Conservation (phyloP, 2,797 vertebrate species). For the Diceros bicornis region DNA sequence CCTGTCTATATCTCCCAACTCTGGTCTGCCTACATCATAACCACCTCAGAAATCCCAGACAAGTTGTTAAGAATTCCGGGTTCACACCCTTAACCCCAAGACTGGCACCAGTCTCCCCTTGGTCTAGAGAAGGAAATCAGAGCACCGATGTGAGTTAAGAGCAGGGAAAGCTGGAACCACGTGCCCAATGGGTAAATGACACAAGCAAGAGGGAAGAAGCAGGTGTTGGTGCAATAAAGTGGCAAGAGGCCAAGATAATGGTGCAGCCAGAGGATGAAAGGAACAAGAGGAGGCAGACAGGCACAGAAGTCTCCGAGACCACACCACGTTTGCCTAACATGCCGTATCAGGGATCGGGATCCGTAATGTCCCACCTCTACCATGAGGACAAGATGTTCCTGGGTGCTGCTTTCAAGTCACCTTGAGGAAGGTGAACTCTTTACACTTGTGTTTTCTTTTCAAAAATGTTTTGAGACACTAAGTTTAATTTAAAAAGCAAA, state of each 20-base stretch:
- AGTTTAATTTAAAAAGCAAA: slow-evolving; percentile 17
- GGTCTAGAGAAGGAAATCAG: neutral
- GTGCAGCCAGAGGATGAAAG: neutral
- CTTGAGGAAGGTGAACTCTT: neutral
- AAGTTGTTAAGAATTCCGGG: neutral
- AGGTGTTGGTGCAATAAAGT: neutral
- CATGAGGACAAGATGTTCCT: neutral
- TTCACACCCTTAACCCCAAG: neutral
- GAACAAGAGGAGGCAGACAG: neutral
- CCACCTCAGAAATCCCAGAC: neutral
- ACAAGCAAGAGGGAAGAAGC: neutral
- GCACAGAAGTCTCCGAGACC: neutral
- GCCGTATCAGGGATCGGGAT: neutral
- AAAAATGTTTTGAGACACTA: neutral
- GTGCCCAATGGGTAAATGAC: neutral
- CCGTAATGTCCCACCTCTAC: neutral
- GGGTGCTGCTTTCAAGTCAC: neutral
- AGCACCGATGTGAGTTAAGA: neutral
- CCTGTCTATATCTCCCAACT: neutral
- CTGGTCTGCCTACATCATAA: neutral
- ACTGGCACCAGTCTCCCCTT: neutral
- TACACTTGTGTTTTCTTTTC: neutral
- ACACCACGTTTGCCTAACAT: neutral
- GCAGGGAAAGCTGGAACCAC: neutral
- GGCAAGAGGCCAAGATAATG: neutral